Conservation (phyloP, 2,113 vertebrate species). For the Stegostoma tigrinum region DNA sequence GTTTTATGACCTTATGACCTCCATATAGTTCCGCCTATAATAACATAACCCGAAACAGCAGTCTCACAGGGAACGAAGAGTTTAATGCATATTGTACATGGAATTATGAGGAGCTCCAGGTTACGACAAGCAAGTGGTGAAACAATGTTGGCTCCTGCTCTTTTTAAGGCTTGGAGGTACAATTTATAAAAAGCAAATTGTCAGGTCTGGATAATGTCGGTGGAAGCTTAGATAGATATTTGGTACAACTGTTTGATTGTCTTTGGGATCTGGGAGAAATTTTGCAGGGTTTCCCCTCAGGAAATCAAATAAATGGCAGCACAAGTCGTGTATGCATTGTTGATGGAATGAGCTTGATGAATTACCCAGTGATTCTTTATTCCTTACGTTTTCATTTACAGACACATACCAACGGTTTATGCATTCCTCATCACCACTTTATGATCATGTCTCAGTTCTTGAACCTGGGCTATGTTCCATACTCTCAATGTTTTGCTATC, state of each 20-base stretch:
- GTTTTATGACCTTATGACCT: background rate
- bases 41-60: constrained; percentile 31
- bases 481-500: background rate
- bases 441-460: background rate
- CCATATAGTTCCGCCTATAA: too few species aligned
- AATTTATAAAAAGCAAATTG: background rate
- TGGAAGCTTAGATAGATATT: background rate
- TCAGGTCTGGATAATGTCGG: background rate
- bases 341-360: background rate
- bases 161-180: background rate
- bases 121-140: background rate
- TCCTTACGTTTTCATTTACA: background rate
- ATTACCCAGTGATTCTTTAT: background rate
- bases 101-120: background rate
- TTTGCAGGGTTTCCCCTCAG: background rate
- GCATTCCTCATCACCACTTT: background rate
- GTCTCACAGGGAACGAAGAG: constrained; percentile 38
- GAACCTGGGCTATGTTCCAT: background rate
- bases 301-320: background rate
- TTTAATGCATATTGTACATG: background rate
- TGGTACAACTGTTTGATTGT: background rate
- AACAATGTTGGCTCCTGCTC: background rate
- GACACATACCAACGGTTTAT: background rate
- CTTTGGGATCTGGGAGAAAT: background rate
- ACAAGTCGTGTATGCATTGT: background rate